These are phyloP conservation scores for Aphis craccivora DNA, from an alignment of 1,140 invertebrate species.

Conservation along the genomic window DNA sequence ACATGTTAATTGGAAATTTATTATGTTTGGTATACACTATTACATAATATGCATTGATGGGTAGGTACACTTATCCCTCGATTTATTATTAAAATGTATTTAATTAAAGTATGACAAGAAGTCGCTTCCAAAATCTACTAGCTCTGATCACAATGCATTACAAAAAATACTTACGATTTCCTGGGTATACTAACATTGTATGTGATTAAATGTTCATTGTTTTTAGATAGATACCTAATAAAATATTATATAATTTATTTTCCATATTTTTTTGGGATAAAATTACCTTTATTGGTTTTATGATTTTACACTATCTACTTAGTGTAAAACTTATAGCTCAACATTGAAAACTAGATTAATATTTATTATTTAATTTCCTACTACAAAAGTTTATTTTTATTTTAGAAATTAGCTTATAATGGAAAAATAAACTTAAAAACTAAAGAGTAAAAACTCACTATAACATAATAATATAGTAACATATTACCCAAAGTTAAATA, in stretches of 20 bases:
- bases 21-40: not conserved
- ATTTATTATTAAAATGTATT: too few species aligned
- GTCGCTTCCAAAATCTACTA: not conserved
- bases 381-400: not conserved
- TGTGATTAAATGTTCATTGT: not conserved
- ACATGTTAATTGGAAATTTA: not conserved
- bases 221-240: not conserved
- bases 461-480: too few species aligned
- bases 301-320: not conserved
- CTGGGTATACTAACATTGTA: not conserved
- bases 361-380: not conserved
- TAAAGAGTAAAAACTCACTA: too few species aligned
- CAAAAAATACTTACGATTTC: not conserved
- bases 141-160: not conserved
- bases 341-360: not conserved
- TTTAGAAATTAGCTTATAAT: too few species aligned
- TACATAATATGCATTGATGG: too few species aligned
- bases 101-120: not conserved
- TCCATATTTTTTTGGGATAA: not conserved
- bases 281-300: not conserved
- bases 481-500: too few species aligned
- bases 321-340: not conserved
- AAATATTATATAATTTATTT: not conserved
- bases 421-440: too few species aligned
- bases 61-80: too few species aligned